These are phyloP conservation scores for Pandion haliaetus DNA, from an alignment of 2,113 vertebrate species.

Conservation along the genomic window DNA sequence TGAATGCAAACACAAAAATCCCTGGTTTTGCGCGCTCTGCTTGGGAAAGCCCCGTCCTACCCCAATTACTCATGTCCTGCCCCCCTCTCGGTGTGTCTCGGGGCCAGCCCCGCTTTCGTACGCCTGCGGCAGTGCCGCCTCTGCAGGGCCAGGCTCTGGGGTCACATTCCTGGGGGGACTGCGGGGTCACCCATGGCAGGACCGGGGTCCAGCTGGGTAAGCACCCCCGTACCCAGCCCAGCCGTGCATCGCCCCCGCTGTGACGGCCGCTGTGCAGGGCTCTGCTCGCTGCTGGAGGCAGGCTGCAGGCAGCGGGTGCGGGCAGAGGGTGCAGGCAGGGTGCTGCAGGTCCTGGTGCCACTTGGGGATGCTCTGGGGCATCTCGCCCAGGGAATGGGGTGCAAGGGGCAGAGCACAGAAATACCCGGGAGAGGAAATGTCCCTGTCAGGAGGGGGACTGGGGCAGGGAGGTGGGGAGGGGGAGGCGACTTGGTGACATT, in stretches of 20 bases:
- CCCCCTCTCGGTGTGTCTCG: rapidly evolving
- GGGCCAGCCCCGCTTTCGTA: neutral
- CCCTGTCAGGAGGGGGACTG: neutral
- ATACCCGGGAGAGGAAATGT: rapidly evolving
- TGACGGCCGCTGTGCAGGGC: rapidly evolving
- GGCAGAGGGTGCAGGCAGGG: neutral
- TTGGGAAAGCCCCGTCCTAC: neutral
- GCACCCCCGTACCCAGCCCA: rapidly evolving
- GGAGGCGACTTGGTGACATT: rapidly evolving
- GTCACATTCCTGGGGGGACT: neutral
- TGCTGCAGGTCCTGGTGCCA: neutral
- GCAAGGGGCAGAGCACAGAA: neutral
- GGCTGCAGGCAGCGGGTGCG: neutral
- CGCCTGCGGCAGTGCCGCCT: rapidly evolving
- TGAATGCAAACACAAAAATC: neutral
- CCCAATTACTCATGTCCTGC: neutral
- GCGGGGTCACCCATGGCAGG: rapidly evolving
- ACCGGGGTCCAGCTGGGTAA: neutral
- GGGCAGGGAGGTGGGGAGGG: neutral
- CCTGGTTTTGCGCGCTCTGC: neutral
- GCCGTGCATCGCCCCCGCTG: neutral
- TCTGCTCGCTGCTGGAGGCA: rapidly evolving
- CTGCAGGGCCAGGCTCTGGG: rapidly evolving
- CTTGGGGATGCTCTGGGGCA: neutral
- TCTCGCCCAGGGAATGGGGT: rapidly evolving